Evolutionary conservation across 2,797 vertebrate species (phyloP), one percentile per base, ranked within the genome.

Genomic region (Sebastes nivosus): DNA sequence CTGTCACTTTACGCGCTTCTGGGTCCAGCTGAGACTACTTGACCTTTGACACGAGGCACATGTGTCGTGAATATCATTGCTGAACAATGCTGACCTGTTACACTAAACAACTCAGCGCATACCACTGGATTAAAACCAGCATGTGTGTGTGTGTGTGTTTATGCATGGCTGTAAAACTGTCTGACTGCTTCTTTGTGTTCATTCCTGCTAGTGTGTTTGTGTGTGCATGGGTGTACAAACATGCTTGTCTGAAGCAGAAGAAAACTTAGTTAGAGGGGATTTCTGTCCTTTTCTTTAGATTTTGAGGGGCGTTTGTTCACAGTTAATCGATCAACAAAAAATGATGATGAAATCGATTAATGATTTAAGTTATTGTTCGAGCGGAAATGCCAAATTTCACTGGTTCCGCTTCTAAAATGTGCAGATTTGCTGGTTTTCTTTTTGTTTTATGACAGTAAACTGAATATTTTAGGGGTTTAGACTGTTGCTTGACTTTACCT

Each of bases 21-120:
- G 66, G 72, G 74, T 77, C 70, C 79, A 87, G 82, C 89, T 85
- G 76, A 89, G 65, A 79, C 72, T 63, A 77, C 71, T 84, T 91
- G 85, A 89, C 81, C 87, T 89, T 79, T 84, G 83, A 91, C 92
- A 70, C 8, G 4, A 81, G 71, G 63, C 70, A 81, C 91, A 92
- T 82, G 85, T 90, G 86, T 88, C 10, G 36, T 46, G 52, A 64
- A 80, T 65, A 79, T 90, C 81, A 82, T 36, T 59, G 75, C 72
- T 78, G 80, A 88, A 91, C 87, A 92, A 87, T 86, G 81, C 52
- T 25, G 83, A 90, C 67, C 88, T 91, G 88, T 92, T 85, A 89
- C 80, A 86, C 82, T 80, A 77, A 84, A 83, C 81, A 84, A 81
- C 81, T 88, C 83, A 85, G 82, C 14, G 52, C 86, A 92, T 86